Percentiles rank a stretch among this genome's conserved stretches.
These are phyloP conservation scores for Ophion ventricosus DNA, from an alignment of 2,888 invertebrate genomes.

Conservation along the genomic window DNA sequence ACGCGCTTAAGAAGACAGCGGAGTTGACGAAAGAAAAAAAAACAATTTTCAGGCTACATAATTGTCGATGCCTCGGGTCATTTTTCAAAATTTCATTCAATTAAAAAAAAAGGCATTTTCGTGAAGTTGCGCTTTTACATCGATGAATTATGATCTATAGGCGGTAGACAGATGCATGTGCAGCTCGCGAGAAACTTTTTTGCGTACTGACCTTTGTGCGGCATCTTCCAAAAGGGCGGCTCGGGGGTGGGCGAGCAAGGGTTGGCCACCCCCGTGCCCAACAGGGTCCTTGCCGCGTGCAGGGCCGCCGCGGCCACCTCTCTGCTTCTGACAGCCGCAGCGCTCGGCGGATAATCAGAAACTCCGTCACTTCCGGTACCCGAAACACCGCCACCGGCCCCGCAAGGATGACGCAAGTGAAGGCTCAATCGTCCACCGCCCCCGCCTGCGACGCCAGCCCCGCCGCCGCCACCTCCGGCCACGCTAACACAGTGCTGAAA, in stretches of 20 bases:
- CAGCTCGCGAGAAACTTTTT: background rate
- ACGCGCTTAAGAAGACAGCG: too few species aligned
- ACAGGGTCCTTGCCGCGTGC: constrained; percentile 85
- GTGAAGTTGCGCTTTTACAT: background rate
- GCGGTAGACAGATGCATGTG: background rate
- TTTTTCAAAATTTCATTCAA: background rate
- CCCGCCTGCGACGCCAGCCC: constrained; percentile 74
- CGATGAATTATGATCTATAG: background rate
- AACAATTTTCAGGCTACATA: background rate
- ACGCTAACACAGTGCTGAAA: constrained; percentile 83
- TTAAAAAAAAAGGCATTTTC: background rate
- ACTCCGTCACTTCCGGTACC: constrained; percentile 83
- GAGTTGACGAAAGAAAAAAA: too few species aligned
- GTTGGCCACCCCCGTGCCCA: constrained; percentile 86
- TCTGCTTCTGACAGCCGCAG: constrained; percentile 83
- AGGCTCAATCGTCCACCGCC: constrained; percentile 85
- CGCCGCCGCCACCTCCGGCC: constrained; percentile 82
- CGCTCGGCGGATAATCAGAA: constrained; percentile 83
- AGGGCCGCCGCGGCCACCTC: constrained; percentile 84
- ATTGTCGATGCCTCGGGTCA: background rate
- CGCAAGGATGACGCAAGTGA: constrained; percentile 83
- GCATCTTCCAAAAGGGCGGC: constrained; percentile 94
- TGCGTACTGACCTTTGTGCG: constrained; percentile 90
- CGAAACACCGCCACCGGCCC: constrained; percentile 81
- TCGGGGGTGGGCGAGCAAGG: constrained; percentile 90